Conservation (phyloP, 2,797 vertebrate genomes). For the Heliangelus exortis region DNA sequence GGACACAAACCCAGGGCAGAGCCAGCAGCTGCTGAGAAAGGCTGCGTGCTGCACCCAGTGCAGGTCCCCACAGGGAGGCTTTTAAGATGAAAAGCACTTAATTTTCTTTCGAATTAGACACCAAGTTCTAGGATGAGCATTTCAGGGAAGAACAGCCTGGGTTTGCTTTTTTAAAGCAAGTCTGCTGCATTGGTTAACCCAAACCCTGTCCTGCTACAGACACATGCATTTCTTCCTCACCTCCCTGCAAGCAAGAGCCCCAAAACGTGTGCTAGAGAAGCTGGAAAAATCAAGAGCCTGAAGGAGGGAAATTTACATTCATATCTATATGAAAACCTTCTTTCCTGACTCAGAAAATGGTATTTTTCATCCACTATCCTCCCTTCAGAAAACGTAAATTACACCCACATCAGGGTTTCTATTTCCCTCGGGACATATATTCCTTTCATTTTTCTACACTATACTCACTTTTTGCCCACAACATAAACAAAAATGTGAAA, state of each 20-base stretch:
- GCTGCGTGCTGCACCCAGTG: accelerated
- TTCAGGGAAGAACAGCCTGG: neutral
- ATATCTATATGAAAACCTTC: no score
- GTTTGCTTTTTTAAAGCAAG: neutral
- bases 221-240: neutral
- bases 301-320: neutral
- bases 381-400: neutral
- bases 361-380: neutral
- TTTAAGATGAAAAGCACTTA: neutral
- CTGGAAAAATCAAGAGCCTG: neutral
- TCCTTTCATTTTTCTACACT: neutral
- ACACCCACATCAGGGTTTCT: neutral
- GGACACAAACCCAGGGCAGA: neutral
- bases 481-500: neutral
- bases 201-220: neutral
- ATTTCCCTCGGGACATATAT: neutral
- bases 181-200: neutral
- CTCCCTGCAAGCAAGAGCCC: neutral
- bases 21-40: neutral
- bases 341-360: neutral
- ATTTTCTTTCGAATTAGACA: neutral
- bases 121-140: neutral
- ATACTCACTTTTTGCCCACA: neutral
- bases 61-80: neutral
- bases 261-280: neutral